Percentiles rank a stretch among this genome's conserved stretches.
Conservation (phyloP, 1,140 invertebrate genomes). For the Varroa destructor region DNA sequence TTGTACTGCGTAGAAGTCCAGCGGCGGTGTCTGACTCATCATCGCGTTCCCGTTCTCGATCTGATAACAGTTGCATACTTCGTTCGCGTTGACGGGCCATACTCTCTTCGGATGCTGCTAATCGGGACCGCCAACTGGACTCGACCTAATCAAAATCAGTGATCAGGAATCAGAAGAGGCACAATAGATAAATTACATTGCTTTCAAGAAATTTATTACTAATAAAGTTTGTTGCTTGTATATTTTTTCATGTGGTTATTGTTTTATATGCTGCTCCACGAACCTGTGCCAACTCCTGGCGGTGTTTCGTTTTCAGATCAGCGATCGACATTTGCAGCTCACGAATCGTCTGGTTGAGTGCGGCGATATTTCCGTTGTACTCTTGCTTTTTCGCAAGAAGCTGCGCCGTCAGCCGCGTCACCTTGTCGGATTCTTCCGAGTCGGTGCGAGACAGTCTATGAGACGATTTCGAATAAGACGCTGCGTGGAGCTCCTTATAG, state of each 20-base stretch:
- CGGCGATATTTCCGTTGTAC: conserved; percentile 14
- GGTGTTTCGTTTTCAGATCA: conserved; percentile 17
- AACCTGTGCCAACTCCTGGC: conserved; percentile 11
- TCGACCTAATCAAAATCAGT: neutral
- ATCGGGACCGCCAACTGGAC: conserved; percentile 6
- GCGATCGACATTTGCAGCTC: conserved; percentile 20
- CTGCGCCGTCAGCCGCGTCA: neutral
- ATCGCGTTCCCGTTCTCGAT: neutral
- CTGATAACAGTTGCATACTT: conserved; percentile 15
- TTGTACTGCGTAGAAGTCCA: too few species aligned
- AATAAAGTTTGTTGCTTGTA: too few species aligned
- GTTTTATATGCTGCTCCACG: too few species aligned
- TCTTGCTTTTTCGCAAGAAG: conserved; percentile 25
- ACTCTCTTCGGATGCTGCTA: conserved; percentile 22
- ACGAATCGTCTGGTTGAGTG: conserved; percentile 11
- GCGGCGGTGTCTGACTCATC: too few species aligned
- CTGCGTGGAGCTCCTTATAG: conserved; percentile 16
- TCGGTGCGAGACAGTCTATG: conserved; percentile 6
- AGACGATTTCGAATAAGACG: neutral
- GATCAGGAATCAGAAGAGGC: too few species aligned
- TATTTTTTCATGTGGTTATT: too few species aligned
- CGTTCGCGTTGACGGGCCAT: conserved; percentile 18
- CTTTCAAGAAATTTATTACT: too few species aligned
- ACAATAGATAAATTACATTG: too few species aligned
- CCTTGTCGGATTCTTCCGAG: conserved; percentile 20